phyloP scores from a whole-genome alignment of 2,797 vertebrate genomes.

The Adelosebastes latens region DNA sequence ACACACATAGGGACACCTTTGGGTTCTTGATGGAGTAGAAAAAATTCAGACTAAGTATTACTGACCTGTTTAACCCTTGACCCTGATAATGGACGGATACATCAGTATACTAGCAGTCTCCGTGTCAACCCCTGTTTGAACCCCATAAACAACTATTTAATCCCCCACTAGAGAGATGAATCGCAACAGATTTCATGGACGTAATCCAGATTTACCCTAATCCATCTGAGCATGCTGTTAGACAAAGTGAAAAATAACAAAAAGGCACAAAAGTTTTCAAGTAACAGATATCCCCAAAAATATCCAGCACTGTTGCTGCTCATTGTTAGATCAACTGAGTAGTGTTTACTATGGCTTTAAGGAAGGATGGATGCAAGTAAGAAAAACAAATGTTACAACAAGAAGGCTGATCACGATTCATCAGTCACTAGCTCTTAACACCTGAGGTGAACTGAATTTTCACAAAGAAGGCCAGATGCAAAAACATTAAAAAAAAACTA shows the following conservation, averaged over 20 bases:
- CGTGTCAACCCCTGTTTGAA: constrained; percentile 19
- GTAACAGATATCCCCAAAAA: constrained; percentile 42
- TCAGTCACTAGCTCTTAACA: neutral
- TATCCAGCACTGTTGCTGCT: neutral
- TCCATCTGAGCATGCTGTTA: constrained; percentile 30
- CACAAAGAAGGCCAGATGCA: constrained; percentile 10
- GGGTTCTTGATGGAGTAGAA: constrained; percentile 6
- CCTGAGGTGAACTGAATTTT: neutral
- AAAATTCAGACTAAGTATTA: neutral
- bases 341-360: constrained; percentile 40
- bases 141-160: constrained; percentile 44
- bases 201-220: constrained; percentile 68
- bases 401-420: neutral
- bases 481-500: neutral
- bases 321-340: neutral
- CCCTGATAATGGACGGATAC: constrained; percentile 19
- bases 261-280: constrained; percentile 24
- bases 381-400: neutral
- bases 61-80: constrained; percentile 14
- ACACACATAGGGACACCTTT: constrained; percentile 10
- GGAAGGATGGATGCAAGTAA: neutral
- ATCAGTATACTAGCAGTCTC: constrained; percentile 23
- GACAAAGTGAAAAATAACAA: constrained; percentile 24
- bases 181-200: constrained; percentile 50
- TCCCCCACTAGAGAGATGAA: constrained; percentile 46